Evolutionary conservation across 2,113 vertebrate genomes (phyloP).

Genomic region (Physeter macrocephalus): DNA sequence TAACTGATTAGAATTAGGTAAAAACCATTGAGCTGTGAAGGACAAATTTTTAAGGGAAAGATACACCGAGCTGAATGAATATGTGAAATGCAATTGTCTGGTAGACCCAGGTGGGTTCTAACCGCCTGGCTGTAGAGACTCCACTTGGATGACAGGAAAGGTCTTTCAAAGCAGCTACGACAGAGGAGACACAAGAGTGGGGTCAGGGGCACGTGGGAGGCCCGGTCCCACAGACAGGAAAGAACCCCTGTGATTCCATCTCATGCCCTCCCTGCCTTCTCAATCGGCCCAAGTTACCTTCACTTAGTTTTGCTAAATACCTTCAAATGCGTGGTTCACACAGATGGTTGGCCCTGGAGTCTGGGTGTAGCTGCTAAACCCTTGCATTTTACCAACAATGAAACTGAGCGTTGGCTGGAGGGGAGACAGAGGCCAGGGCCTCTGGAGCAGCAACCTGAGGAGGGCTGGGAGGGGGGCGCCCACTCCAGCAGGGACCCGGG

Average conservation of each 20-base stretch:
- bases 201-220: not conserved
- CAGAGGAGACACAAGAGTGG: no score
- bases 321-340: not conserved
- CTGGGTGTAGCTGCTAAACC: not conserved
- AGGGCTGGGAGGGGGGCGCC: no score
- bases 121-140: not conserved
- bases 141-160: not conserved
- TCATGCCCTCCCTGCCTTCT: no score
- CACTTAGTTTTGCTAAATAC: not conserved
- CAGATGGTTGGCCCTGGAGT: not conserved
- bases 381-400: not conserved
- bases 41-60: not conserved
- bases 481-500: no score
- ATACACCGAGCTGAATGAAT: not conserved
- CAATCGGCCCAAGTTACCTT: not conserved
- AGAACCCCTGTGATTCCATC: not conserved
- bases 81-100: no score
- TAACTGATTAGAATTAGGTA: not conserved
- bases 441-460: fast-evolving
- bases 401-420: not conserved
- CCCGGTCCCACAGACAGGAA: not conserved
- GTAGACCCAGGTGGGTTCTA: not conserved
- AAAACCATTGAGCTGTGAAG: not conserved
- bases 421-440: not conserved
- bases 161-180: not conserved